Base-by-base conservation (phyloP, 1,140 invertebrate genomes). In the Frieseomelitta varia region DNA sequence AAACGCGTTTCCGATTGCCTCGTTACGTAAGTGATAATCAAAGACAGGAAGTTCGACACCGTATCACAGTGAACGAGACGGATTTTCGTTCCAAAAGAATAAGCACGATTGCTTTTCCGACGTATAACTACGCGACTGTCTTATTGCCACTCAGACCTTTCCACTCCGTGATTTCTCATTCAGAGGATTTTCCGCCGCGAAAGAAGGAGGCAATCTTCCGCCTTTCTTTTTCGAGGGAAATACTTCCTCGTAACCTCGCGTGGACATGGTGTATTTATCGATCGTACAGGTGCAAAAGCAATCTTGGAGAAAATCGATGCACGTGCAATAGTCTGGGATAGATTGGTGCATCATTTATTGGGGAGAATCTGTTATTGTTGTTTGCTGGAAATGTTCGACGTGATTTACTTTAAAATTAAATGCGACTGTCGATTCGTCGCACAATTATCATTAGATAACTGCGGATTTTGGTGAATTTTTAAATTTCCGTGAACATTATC, bases 121-220 rank as follows among this genome's bases (percentile, higher is more conserved):
- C n/a, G 21, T 39, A 34, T 11, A 61, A 27, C 30, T n/a, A 51
- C 10, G 17, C 56, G 27, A 71, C 55, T 71, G 30, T 79, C 61
- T 39, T 63, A 72, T 77, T 34, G 72, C 72, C 79, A 63, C 63
- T 61, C 79, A 77, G 86, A 83, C 80, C 61, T 74, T 58, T 67
- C 73, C 56, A 77, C 53, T 63, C 65, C 76, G 72, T 79, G 84
- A 88, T 87, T 76, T 87, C 76, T 73, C 77, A 72, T 83, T 77
- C 74, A 61, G 81, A 83, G 55, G 58, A 58, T 84, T 68, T 88
- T 84, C 75, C 39, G 75, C 68, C 69, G 71, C 71, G 71, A 87
- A 88, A 87, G 56, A 72, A 30, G 75, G 76, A 74, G 73, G 77
- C 74, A 88, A 88, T 88, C 81, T 80, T 72, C 72, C 30, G n/a